A percentile compares a stretch with the other conserved stretches of the same genome.
Evolutionary conservation across 2,113 vertebrate species (phyloP).

Genomic region (Syngnathus scovelli): DNA sequence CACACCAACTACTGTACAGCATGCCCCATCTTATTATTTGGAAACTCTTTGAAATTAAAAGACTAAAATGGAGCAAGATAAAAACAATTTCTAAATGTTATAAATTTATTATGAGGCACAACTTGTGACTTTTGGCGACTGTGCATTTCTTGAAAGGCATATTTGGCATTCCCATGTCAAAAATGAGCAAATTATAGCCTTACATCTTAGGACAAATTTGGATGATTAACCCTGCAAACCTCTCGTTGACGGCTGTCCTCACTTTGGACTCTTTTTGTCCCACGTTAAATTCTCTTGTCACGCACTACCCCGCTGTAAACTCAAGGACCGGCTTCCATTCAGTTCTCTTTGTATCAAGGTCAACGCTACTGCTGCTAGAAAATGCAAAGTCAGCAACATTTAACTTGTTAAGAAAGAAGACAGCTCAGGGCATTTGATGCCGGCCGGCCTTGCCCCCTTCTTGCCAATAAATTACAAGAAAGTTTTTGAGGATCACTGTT

Average conservation of each 20-base stretch:
- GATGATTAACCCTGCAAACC: constrained; percentile 7
- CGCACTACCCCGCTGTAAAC: constrained; percentile 49
- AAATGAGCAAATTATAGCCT: constrained; percentile 5
- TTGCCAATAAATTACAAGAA: constrained; percentile 42
- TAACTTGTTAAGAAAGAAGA: constrained; percentile 49
- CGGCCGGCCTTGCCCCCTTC: constrained; percentile 26
- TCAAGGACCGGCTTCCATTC: constrained; percentile 34
- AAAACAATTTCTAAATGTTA: neutral
- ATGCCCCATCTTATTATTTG: neutral
- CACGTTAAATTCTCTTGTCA: constrained; percentile 18
- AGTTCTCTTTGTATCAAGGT: constrained; percentile 36
- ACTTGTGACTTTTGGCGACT: neutral
- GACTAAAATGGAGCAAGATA: neutral
- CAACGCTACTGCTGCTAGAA: constrained; percentile 31
- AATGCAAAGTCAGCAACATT: constrained; percentile 54
- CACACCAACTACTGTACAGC: neutral
- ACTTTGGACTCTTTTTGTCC: constrained; percentile 5
- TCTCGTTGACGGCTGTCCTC: neutral
- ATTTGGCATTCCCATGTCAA: neutral
- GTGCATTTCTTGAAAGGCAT: neutral
- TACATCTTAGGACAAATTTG: neutral
- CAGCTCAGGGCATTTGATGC: constrained; percentile 32
- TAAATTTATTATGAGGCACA: neutral
- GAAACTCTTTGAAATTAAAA: neutral
- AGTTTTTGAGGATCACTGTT: constrained; percentile 49